phyloP scores from a whole-genome alignment of 2,113 vertebrate species.

The Dascyllus trimaculatus region DNA sequence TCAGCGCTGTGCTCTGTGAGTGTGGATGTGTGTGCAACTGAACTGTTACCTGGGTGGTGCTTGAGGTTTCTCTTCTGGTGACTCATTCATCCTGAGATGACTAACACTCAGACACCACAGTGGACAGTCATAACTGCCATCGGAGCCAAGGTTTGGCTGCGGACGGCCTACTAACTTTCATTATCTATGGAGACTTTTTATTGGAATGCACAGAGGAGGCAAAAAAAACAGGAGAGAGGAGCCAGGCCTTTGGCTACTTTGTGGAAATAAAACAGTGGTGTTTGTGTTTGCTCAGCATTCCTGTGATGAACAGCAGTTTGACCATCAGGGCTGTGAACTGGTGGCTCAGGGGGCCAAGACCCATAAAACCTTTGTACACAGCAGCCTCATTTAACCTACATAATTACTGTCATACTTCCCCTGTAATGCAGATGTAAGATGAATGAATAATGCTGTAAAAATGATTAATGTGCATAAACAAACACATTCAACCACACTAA shows the following conservation, averaged over 20 bases:
- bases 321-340: constrained; percentile 33
- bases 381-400: constrained; percentile 1
- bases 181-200: constrained; percentile 64
- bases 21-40: constrained; percentile 38
- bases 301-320: constrained; percentile 7
- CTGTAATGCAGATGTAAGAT: constrained; percentile 15
- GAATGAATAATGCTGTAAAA: constrained; percentile 27
- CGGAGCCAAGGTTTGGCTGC: constrained; percentile 42
- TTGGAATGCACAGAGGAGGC: constrained; percentile 53
- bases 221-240: constrained; percentile 26
- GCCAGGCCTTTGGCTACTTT: constrained; percentile 49
- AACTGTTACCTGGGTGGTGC: constrained; percentile 70
- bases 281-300: constrained; percentile 64
- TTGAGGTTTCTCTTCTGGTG: constrained; percentile 69
- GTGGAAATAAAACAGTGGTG: constrained; percentile 45
- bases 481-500: constrained; percentile 25
- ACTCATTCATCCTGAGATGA: constrained; percentile 77
- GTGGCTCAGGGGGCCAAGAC: constrained; percentile 24
- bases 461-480: constrained; percentile 52
- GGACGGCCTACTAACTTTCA: constrained; percentile 38
- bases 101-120: constrained; percentile 66
- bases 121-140: constrained; percentile 58
- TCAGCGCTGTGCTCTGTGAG: not conserved
- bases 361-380: not conserved
- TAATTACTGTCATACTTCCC: constrained; percentile 14